Conservation (phyloP, 2,113 vertebrate species). For the Petaurus breviceps region DNA sequence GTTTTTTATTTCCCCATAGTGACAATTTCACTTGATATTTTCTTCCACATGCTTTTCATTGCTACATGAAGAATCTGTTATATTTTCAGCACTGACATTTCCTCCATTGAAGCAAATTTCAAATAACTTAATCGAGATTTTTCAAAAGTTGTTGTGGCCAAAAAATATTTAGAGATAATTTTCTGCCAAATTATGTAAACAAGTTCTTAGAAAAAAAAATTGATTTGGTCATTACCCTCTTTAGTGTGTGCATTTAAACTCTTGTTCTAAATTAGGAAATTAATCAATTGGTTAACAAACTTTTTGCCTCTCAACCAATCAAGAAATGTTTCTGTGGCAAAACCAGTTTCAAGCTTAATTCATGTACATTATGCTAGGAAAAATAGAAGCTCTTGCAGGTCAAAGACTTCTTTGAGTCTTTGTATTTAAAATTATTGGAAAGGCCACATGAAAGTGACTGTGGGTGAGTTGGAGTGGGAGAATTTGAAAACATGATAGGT, state of each 20-base stretch:
- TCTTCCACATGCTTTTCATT: neutral
- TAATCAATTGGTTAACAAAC: neutral
- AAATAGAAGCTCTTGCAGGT: neutral
- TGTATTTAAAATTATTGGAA: too few species aligned
- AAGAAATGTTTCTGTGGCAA: neutral
- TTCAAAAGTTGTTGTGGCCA: neutral
- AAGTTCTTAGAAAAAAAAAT: neutral
- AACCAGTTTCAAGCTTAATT: neutral
- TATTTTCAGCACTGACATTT: neutral
- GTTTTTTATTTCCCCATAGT: neutral
- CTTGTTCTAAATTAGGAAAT: neutral
- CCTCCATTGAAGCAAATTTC: neutral
- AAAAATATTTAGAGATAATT: neutral
- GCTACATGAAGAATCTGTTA: neutral
- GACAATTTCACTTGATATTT: neutral
- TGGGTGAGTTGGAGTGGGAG: neutral
- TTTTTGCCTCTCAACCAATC: neutral
- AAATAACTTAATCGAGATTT: neutral
- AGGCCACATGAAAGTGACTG: neutral
- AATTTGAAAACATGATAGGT: accelerated
- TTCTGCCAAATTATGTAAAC: neutral
- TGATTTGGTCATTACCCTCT: neutral
- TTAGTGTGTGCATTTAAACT: neutral
- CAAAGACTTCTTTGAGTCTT: too few species aligned
- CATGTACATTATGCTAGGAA: neutral